These are phyloP conservation scores for Tachuris rubrigastra DNA, from an alignment of 2,113 vertebrate species.

Conservation along the genomic window DNA sequence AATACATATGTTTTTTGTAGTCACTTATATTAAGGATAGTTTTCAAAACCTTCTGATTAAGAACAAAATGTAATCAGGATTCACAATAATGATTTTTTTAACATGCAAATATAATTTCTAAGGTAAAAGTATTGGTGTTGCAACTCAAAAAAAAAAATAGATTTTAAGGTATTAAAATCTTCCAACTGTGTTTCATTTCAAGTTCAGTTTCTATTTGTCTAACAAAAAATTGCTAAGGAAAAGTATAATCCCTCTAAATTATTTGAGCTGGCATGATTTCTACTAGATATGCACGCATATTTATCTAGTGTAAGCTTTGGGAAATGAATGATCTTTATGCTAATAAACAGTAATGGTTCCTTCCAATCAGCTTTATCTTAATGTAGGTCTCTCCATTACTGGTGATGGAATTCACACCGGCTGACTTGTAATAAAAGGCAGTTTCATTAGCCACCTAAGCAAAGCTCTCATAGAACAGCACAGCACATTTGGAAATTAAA, in stretches of 20 bases:
- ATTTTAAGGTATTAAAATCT: background rate
- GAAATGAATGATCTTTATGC: conserved; percentile 40
- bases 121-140: background rate
- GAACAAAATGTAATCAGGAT: background rate
- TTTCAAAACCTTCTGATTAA: background rate
- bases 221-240: background rate
- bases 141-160: background rate
- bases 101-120: background rate
- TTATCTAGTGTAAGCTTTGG: background rate
- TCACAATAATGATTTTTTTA: background rate
- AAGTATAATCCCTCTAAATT: background rate
- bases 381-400: conserved; percentile 8
- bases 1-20: background rate
- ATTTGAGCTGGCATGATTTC: background rate
- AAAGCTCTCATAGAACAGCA: background rate
- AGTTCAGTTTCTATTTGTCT: background rate
- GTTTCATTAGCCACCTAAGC: conserved; percentile 12
- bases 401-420: conserved; percentile 31
- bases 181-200: background rate
- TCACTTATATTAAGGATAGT: background rate
- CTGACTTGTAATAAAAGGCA: conserved; percentile 52
- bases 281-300: background rate
- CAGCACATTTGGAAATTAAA: conserved; percentile 35
- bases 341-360: conserved; percentile 51
- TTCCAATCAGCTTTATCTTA: conserved; percentile 29